phyloP scores from a whole-genome alignment of 2,797 vertebrate species.

The Onychomys arenicola region DNA sequence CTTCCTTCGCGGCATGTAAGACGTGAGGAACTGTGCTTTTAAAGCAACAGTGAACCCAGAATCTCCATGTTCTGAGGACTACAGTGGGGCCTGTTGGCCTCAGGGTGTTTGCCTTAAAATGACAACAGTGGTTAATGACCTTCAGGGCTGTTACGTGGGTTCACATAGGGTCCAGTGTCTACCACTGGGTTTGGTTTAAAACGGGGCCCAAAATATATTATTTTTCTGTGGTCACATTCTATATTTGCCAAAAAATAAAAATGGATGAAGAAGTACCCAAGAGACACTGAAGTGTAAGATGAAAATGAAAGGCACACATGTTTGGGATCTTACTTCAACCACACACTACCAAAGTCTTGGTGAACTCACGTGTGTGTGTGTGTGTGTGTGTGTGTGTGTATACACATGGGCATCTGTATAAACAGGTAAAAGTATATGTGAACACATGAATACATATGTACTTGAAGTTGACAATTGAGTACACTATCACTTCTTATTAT shows the following conservation, averaged over 20 bases:
- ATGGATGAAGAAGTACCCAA: not conserved
- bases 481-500: not conserved
- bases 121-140: not conserved
- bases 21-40: not conserved
- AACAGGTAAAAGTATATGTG: not conserved
- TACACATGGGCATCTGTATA: not conserved
- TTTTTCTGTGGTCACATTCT: not conserved
- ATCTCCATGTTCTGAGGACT: not conserved
- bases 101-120: constrained; percentile 6
- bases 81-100: not conserved
- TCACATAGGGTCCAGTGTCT: not conserved
- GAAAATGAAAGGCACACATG: not conserved
- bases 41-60: not conserved
- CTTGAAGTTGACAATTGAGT: not conserved
- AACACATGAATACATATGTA: not conserved
- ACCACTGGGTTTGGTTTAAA: not conserved
- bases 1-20: not conserved
- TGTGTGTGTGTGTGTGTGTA: not conserved
- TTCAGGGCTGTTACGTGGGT: not conserved
- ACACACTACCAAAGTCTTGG: not conserved
- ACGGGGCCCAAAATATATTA: not conserved
- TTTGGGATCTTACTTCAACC: not conserved
- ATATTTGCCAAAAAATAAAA: not conserved
- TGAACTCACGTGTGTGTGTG: not conserved
- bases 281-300: not conserved